Base-by-base conservation (phyloP, 2,888 invertebrate species). In the Athalia cordata region DNA sequence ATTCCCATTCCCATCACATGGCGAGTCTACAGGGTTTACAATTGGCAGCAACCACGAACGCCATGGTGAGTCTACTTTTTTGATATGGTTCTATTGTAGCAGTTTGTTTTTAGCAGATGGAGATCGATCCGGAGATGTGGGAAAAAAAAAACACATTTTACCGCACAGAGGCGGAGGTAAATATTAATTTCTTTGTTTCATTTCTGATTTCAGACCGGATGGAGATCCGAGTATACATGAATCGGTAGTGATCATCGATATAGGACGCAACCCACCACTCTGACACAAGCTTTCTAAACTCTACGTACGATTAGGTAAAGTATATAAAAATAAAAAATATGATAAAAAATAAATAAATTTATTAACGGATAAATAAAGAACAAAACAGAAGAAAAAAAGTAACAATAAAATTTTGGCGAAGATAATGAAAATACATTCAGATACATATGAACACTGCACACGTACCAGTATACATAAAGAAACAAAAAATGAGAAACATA, bases 211-310 rank as follows among this genome's bases (percentile, higher is more conserved):
- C 94, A 97, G 97, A 95, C 95, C 91, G 95, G 96, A 89, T 97
- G 97, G 97, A 94, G 97, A 92, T 95, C 96, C 88, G 97, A 97
- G 92, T 97, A 97, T 92, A 96, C 97, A 95, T 97, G 96, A 97
- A 96, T 95, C 93, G 93, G 91, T 90, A 88, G 90, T 86, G 87
- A 90, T 82, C 87, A 83, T 80, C 84, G 86, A 83, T 83, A 84
- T 85, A 85, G 86, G 86, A 88, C 86, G 86, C 86, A 89, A 85
- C 88, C 87, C 87, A 87, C 87, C 89, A 85, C 83, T 81, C 82
- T 80, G 82, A 83, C 82, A 83, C 81, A 82, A 85, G 83, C 82
- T 80, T 80, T 74, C 80, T 81, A 77, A 29, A 80, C 77, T 75
- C 57, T 75, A 76, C 79, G 79, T 72, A 80, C 79, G 70, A 78